Percentiles rank a stretch among this genome's conserved stretches.
phyloP scores from a whole-genome alignment of 1,140 invertebrate genomes.

The Drosophila tropicalis region DNA sequence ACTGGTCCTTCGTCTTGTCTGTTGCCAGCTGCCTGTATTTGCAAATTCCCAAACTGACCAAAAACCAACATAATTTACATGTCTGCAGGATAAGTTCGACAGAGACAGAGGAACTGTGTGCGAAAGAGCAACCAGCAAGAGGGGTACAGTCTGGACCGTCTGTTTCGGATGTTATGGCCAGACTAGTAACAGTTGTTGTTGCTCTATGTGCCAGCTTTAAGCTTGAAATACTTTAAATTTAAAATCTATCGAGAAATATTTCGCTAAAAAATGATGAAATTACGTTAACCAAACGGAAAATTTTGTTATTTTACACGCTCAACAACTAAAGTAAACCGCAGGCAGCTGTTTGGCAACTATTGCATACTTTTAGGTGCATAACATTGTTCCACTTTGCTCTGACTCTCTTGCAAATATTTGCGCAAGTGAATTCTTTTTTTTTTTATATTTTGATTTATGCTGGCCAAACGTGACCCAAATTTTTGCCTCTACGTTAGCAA shows the following conservation, averaged over 20 bases:
- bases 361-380: slow-evolving; percentile 59
- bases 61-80: slow-evolving; percentile 77
- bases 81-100: slow-evolving; percentile 70
- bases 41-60: slow-evolving; percentile 64
- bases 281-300: slow-evolving; percentile 11
- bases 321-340: slow-evolving; percentile 25
- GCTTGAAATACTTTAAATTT: not conserved
- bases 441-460: slow-evolving; percentile 27
- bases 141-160: slow-evolving; percentile 42
- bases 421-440: slow-evolving; percentile 73
- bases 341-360: slow-evolving; percentile 24
- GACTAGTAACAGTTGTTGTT: slow-evolving; percentile 59
- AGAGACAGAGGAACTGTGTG: slow-evolving; percentile 13
- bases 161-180: slow-evolving; percentile 65
- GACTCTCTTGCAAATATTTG: slow-evolving; percentile 60
- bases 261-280: not conserved
- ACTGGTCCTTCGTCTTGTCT: slow-evolving; percentile 24
- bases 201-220: not conserved
- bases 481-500: slow-evolving; percentile 44
- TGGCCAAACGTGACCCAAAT: slow-evolving; percentile 67
- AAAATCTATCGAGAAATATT: slow-evolving; percentile 1
- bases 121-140: not conserved
- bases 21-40: slow-evolving; percentile 30
- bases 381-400: slow-evolving; percentile 22
- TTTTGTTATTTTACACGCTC: slow-evolving; percentile 12